A percentile compares a stretch with the other conserved stretches of the same genome.
phyloP scores from a whole-genome alignment of 2,888 invertebrate species.

The Neoscelio sp. region DNA sequence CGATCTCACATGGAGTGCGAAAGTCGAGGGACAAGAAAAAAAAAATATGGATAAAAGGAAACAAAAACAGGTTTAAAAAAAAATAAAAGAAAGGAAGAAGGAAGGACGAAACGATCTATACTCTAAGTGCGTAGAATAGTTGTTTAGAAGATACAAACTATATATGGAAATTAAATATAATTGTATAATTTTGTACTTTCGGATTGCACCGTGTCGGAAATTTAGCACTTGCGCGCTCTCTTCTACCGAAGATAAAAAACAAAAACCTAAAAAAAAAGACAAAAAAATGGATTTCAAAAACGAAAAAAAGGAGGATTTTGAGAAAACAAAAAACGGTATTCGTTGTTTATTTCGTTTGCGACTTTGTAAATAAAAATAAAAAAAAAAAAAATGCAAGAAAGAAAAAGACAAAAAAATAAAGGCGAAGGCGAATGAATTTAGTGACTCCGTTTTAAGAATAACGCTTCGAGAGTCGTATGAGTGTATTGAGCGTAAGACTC shows the following conservation, averaged over 20 bases:
- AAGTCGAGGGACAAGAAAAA: slow-evolving; percentile 72
- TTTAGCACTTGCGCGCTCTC: slow-evolving; percentile 53
- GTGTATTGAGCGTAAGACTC: slow-evolving; percentile 44
- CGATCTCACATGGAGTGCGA: slow-evolving; percentile 76
- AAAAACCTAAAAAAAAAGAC: slow-evolving; percentile 37
- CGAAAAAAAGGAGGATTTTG: slow-evolving; percentile 11
- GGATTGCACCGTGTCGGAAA: slow-evolving; percentile 51
- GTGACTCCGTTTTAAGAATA: slow-evolving; percentile 35
- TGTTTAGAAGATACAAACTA: slow-evolving; percentile 48
- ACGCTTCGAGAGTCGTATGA: slow-evolving; percentile 32
- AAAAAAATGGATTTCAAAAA: slow-evolving; percentile 26
- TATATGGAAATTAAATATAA: slow-evolving; percentile 57
- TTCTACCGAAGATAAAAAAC: slow-evolving; percentile 38
- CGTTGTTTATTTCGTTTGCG: slow-evolving; percentile 60
- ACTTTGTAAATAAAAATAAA: slow-evolving; percentile 37
- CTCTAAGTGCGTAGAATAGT: slow-evolving; percentile 48
- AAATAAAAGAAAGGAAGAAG: slow-evolving; percentile 19
- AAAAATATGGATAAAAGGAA: slow-evolving; percentile 11
- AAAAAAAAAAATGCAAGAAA: background rate
- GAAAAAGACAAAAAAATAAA: slow-evolving; percentile 5
- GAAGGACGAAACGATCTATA: slow-evolving; percentile 47
- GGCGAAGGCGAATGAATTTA: slow-evolving; percentile 15
- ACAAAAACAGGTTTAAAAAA: slow-evolving; percentile 20
- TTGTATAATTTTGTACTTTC: slow-evolving; percentile 66
- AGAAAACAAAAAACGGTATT: slow-evolving; percentile 49